phyloP scores from a whole-genome alignment of 2,888 invertebrate genomes.

The Hydriomena furcata region DNA sequence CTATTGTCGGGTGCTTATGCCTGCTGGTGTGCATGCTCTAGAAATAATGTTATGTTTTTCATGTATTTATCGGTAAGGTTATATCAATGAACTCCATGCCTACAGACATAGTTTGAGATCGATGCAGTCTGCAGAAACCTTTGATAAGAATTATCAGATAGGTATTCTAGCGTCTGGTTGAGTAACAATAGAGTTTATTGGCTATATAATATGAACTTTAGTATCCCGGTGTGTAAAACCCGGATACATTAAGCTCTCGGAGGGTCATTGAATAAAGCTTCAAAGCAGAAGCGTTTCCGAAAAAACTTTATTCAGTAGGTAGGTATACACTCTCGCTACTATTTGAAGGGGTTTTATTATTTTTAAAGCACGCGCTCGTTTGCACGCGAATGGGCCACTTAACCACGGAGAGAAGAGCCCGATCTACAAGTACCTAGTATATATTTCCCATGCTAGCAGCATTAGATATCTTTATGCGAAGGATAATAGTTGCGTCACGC shows the following conservation, averaged over 20 bases:
- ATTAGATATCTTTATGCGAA: constrained; percentile 71
- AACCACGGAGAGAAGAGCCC: constrained; percentile 76
- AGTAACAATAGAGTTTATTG: no score
- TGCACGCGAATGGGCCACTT: constrained; percentile 84
- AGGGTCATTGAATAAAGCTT: constrained; percentile 31
- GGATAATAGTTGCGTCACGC: constrained; percentile 77
- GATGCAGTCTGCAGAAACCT: no score
- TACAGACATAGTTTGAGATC: no score
- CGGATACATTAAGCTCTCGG: constrained; percentile 27
- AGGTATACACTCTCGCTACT: constrained; percentile 45
- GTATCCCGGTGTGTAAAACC: constrained; percentile 8
- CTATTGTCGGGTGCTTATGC: no score
- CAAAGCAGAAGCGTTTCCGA: constrained; percentile 29
- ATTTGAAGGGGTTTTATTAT: constrained; percentile 78
- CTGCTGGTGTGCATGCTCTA: no score
- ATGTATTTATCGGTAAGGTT: no score
- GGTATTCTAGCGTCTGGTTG: no score
- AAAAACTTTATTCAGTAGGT: constrained; percentile 25
- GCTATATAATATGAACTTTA: no score
- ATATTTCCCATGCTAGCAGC: constrained; percentile 67
- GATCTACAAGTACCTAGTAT: constrained; percentile 52
- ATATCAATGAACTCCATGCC: no score
- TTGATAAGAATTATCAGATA: no score
- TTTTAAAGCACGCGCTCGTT: constrained; percentile 82
- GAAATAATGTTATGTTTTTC: no score